Base-by-base conservation (phyloP, 2,797 vertebrate species). In the Pogonophryne albipinna region DNA sequence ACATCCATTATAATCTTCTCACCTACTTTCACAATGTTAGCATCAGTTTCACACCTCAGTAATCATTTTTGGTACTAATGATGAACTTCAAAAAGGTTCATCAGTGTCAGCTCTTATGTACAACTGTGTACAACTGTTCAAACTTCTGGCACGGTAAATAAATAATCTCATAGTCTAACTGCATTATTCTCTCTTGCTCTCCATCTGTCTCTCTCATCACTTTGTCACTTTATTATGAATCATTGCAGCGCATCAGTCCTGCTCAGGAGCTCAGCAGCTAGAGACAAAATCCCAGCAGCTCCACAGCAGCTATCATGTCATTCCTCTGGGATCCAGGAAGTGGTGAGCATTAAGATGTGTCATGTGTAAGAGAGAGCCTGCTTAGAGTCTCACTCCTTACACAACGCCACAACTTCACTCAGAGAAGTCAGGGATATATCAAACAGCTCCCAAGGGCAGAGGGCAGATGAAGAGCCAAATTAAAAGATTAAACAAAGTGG, bases 401-500 rank as follows among this genome's bases (percentile, higher is more conserved):
- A 56, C 49, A 69, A 46, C 1, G 12, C 34, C 44, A 62, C 23
- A 57, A 56, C 51, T 76, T 82, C 83, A 64, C 66, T 69, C 23
- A n/a, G 51, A 53, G 42, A 58, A 67, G 34, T 59, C 41, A 71
- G 53, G 61, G 68, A 61, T 64, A 50, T 57, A 79, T 89, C 83
- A 76, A 57, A 81, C 62, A 83, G 64, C 82, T 83, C 74, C 66
- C 58, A 80, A 85, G 77, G 72, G 78, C 66, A 83, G 65, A 75
- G 83, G 78, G 78, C 66, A 83, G 65, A 75, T 82, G 78, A 89
- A 65, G 79, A 76, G 62, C 85, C 60, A 82, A 57, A 92, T 85
- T 85, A 69, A 45, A 71, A 80, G 45, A 79, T 93, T 90, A 86
- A 89, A 82, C 72, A 78, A 86, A 76, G 65, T 72, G 65, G 65